Evolutionary conservation across 2,113 vertebrate species (phyloP), one percentile per base, ranked within the genome.

Genomic region (Microcebus jonahi): DNA sequence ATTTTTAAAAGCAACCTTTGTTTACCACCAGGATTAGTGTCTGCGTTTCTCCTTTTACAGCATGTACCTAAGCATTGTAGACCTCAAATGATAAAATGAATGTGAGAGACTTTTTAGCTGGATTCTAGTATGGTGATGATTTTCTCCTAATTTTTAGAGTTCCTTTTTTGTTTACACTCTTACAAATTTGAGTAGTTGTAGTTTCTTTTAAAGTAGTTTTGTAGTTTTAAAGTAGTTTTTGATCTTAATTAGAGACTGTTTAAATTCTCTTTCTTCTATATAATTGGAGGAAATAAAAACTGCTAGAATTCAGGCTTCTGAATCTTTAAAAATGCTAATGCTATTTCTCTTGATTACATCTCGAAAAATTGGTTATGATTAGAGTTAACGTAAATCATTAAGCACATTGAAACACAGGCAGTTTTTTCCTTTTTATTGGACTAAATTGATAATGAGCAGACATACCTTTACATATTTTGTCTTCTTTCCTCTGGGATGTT

Each of bases 401-500:
- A 88, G 67, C 59, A 88, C 79, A 87, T 8, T 34, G 0, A 88
- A 68, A 90, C 87, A 77, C 96, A 86, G 42, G 68, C 48, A 59
- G 17, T 68, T 84, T 91, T 91, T 94, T 91, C n/a, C 86, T 79
- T 94, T 95, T 90, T 90, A 77, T 67, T 85, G 21, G 65, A 20
- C 31, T 18, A 18, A 96, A 50, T 88, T 92, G 91, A 53, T 89
- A 18, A 0, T 93, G 89, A 98, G 34, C 15, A 97, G 14, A 86
- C 95, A 79, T 70, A 34, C 39, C 34, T 8, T 57, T 34, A 3
- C 25, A 45, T 21, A 11, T 71, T 82, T 97, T 85, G 86, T 21
- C 84, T 89, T 88, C 68, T 83, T 95, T 98, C 96, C 81, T 97
- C 95, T 97, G 76, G 68, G 68, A 25, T 87, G 0, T 36, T 23